Evolutionary conservation across 2,888 invertebrate genomes (phyloP).

Genomic region (Adela reaumurella): DNA sequence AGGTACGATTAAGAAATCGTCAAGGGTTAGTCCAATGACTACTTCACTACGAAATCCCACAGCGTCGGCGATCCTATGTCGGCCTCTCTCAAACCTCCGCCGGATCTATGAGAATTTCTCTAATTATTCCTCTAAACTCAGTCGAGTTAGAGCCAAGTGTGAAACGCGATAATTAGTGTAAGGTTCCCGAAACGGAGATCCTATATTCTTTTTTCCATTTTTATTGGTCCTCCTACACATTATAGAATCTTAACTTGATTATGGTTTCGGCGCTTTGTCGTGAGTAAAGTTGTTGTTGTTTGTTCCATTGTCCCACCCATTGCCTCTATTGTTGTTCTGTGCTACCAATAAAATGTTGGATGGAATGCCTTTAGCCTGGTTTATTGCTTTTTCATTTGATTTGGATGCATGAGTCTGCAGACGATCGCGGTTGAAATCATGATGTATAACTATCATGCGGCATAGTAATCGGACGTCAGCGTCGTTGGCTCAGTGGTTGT

Average conservation of each 20-base stretch:
- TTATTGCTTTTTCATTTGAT: too few relatives aligned
- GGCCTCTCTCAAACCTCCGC: background rate
- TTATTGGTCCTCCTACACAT: conserved; percentile 14
- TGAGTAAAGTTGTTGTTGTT: background rate
- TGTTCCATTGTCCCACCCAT: background rate
- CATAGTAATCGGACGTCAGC: too few relatives aligned
- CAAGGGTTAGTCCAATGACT: too few relatives aligned
- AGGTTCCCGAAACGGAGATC: conserved; percentile 13
- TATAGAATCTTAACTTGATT: conserved; percentile 29
- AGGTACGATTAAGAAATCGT: too few relatives aligned
- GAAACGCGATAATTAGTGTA: conserved; percentile 37
- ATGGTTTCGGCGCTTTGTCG: conserved; percentile 19
- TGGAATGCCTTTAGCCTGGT: too few relatives aligned
- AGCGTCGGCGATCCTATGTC: background rate
- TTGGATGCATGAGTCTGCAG: too few relatives aligned
- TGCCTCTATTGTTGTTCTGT: background rate
- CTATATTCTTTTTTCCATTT: conserved; percentile 18
- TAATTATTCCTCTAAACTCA: conserved; percentile 27
- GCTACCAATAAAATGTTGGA: background rate
- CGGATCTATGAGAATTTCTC: conserved; percentile 34
- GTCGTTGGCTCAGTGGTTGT: too few relatives aligned
- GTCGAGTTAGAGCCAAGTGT: conserved; percentile 20
- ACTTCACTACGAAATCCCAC: too few relatives aligned
- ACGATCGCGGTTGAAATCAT: too few relatives aligned
- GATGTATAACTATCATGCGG: too few relatives aligned